Evolutionary conservation across 2,888 invertebrate genomes (phyloP).

Genomic region (Eubasilissa splendida): DNA sequence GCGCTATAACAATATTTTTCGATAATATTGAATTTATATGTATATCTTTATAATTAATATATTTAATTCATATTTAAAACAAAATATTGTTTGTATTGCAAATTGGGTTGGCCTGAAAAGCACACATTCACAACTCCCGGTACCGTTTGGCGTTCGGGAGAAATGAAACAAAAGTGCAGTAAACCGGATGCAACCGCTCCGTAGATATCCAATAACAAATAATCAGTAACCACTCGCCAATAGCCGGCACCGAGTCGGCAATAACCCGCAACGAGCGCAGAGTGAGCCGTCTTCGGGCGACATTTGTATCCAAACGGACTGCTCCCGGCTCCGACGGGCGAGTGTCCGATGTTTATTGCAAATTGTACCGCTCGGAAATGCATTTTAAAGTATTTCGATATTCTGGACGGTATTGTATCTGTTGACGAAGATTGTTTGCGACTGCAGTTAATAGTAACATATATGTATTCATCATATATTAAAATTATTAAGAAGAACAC

Average conservation of each 20-base stretch:
- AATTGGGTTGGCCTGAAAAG: not conserved
- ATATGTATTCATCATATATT: too few species aligned
- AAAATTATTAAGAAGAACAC: too few species aligned
- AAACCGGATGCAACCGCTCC: slow-evolving; percentile 13
- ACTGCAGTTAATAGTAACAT: too few species aligned
- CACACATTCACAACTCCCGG: not conserved
- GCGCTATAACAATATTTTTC: too few species aligned
- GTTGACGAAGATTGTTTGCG: not conserved
- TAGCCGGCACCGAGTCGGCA: slow-evolving; percentile 25
- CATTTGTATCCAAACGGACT: slow-evolving; percentile 14
- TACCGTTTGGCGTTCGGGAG: not conserved
- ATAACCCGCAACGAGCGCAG: slow-evolving; percentile 14
- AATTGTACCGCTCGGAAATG: slow-evolving; percentile 52
- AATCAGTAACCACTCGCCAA: slow-evolving; percentile 47
- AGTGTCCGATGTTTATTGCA: slow-evolving; percentile 51
- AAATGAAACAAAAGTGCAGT: slow-evolving; percentile 36
- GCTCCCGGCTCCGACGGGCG: slow-evolving; percentile 10
- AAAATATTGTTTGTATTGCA: too few species aligned
- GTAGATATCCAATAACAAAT: slow-evolving; percentile 40
- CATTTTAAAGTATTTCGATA: slow-evolving; percentile 32
- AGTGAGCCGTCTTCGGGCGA: slow-evolving; percentile 1
- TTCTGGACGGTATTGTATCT: slow-evolving; percentile 12
- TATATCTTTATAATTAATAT: too few species aligned
- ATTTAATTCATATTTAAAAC: too few species aligned
- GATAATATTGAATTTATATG: too few species aligned